Conservation (phyloP, 2,888 invertebrate genomes). For the Andrena camellia region DNA sequence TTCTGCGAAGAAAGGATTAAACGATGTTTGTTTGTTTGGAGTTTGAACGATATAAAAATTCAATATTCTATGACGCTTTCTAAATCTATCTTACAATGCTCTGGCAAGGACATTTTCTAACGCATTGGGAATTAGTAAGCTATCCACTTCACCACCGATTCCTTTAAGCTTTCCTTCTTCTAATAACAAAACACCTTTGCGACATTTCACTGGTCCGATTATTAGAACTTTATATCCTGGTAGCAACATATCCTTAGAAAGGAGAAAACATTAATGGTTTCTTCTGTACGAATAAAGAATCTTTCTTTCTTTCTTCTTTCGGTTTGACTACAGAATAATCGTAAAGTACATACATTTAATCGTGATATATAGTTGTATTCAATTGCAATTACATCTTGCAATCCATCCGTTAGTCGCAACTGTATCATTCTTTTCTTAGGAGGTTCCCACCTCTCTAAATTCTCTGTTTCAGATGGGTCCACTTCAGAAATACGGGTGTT, state of each 20-base stretch:
- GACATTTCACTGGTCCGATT: conserved; percentile 90
- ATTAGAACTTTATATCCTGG: conserved; percentile 89
- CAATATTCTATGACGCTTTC: background rate
- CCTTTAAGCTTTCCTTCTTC: conserved; percentile 87
- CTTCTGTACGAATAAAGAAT: background rate
- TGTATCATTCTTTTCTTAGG: conserved; percentile 89
- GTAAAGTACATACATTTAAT: conserved; percentile 83
- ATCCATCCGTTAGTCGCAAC: conserved; percentile 91
- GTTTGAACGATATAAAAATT: background rate
- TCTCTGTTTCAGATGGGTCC: conserved; percentile 86
- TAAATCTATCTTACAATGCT: conserved; percentile 84
- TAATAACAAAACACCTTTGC: conserved; percentile 89
- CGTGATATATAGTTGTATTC: conserved; percentile 89
- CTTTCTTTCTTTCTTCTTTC: background rate
- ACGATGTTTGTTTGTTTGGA: background rate
- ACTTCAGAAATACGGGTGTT: conserved; percentile 85
- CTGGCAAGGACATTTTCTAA: conserved; percentile 88
- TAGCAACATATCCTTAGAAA: conserved; percentile 75
- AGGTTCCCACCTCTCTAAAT: conserved; percentile 86
- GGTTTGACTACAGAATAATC: conserved; percentile 74
- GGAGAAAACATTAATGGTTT: background rate
- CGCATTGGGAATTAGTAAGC: conserved; percentile 87
- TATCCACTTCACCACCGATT: conserved; percentile 91
- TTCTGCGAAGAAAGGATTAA: conserved; percentile 69
- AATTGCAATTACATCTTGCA: conserved; percentile 89